Conservation (phyloP, 2,797 vertebrate genomes). For the Smutsia temminckii region DNA sequence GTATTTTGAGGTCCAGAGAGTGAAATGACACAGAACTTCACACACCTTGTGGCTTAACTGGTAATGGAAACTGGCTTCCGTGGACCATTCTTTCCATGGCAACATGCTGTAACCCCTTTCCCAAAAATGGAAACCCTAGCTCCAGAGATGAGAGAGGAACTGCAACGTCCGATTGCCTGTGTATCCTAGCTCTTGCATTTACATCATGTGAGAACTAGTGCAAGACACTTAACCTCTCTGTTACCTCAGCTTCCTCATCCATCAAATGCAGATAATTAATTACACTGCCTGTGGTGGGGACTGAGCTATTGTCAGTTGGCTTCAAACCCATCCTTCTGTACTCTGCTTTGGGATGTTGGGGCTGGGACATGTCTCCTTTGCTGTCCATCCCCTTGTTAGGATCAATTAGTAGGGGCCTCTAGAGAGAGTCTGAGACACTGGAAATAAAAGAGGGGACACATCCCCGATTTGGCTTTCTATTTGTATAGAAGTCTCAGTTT, state of each 20-base stretch:
- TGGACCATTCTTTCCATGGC: not conserved
- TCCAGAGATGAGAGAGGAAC: not conserved
- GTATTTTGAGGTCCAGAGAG: not conserved
- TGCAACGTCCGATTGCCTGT: too few relatives aligned
- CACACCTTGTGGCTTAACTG: not conserved
- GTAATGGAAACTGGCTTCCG: not conserved
- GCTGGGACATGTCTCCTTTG: not conserved
- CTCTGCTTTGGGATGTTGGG: not conserved
- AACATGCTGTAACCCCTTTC: not conserved
- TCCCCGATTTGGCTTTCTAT: not conserved
- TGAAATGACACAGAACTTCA: not conserved
- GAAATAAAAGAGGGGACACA: not conserved
- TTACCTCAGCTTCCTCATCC: not conserved
- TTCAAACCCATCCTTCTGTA: not conserved
- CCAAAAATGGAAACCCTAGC: not conserved
- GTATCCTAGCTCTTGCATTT: not conserved
- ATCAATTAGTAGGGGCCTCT: not conserved
- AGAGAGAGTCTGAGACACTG: not conserved
- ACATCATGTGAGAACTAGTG: not conserved
- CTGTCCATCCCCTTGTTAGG: not conserved
- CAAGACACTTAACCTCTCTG: not conserved
- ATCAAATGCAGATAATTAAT: not conserved
- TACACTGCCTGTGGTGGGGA: not conserved
- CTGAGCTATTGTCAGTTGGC: not conserved
- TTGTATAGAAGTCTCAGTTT: not conserved